Evolutionary conservation across 2,113 vertebrate genomes (phyloP), one percentile per base, ranked within the genome.

Genomic region (Ascaphus truei): DNA sequence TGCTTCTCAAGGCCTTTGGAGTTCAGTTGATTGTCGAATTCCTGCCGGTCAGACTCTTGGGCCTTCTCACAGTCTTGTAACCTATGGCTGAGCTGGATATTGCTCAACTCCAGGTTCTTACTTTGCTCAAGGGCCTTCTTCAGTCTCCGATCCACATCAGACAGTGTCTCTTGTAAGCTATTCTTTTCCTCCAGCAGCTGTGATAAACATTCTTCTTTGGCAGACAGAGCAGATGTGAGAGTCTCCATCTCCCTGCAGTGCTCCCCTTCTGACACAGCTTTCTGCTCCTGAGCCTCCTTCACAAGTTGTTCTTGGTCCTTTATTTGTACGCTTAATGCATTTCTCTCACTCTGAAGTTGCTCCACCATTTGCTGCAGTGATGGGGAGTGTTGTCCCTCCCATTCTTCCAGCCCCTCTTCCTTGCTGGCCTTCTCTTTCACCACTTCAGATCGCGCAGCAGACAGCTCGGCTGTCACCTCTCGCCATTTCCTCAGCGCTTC

Each of bases 21-120:
- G 72, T 89, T 84, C 7, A 95, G 77, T 25, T 83, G 81, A 53
- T 77, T 78, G 66, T 91, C 80, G 75, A 91, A 91, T 48, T 72
- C 83, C 58, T 88, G 76, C 34, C 88, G 86, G 72, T 94, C 89
- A 57, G 75, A 71, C 23, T 86, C 84, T 1, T 83, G 65, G 27
- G 71, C 58, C 58, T 86, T 82, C 65, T 85, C 89, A 69, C 90
- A 80, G 51, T 77, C 86, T 77, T 79, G 82, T 0, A 85, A 74
- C 75, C 79, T 82, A 30, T 79, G 57, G 0, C 82, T 86, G 72
- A 92, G 80, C 39, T 85, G 80, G 2, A 77, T 64, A 51, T 88
- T 73, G 34, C 80, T 87, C 26, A 73, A 83, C 67, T 82, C 74
- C 29, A 86, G 75, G 39, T 72, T 74, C 62, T 81, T 76, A 33